A percentile compares a stretch with the other conserved stretches of the same genome.
phyloP scores from a whole-genome alignment of 2,113 vertebrate genomes.

The Synodontis membranacea region DNA sequence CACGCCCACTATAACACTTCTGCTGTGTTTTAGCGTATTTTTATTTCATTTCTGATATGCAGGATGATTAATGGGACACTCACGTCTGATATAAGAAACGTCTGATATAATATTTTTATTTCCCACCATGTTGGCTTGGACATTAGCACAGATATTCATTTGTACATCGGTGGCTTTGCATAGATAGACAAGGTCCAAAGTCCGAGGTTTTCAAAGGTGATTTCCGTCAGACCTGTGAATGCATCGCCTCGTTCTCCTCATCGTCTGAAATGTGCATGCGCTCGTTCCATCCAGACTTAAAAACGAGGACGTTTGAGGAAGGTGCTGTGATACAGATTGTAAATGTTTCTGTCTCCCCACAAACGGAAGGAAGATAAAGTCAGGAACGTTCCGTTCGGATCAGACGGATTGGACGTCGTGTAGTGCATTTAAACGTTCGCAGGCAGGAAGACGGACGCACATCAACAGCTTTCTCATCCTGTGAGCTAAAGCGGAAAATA shows the following conservation, averaged over 20 bases:
- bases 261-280: conserved; percentile 49
- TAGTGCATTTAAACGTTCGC: neutral
- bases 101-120: conserved; percentile 1
- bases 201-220: neutral
- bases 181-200: neutral
- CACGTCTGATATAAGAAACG: neutral
- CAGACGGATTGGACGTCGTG: neutral
- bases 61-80: neutral
- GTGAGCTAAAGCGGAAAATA: conserved; percentile 38
- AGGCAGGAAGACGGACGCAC: neutral
- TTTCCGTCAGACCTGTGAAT: neutral
- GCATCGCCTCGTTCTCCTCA: neutral
- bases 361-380: neutral
- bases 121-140: neutral
- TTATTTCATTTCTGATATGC: neutral
- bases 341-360: conserved; percentile 7
- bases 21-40: neutral
- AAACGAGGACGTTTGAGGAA: conserved; percentile 19
- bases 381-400: neutral
- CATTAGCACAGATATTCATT: neutral
- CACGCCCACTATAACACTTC: neutral
- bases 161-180: neutral
- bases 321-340: neutral
- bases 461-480: conserved; percentile 21
- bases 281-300: conserved; percentile 16